These are phyloP conservation scores for Vulpes vulpes DNA, from an alignment of 2,113 vertebrate genomes.

Conservation along the genomic window DNA sequence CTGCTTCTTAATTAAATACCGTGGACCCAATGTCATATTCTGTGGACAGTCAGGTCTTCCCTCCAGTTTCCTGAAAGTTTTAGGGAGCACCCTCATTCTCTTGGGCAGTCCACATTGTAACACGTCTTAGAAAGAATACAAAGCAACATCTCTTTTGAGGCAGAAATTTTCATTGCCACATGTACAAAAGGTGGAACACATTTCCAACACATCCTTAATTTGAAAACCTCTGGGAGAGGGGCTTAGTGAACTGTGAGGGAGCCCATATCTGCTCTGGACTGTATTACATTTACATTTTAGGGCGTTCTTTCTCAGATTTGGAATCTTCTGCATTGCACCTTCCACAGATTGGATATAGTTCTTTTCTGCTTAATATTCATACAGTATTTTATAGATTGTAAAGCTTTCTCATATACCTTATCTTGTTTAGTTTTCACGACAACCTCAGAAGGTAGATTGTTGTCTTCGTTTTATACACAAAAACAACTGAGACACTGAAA, in stretches of 20 bases:
- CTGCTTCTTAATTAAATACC: background rate
- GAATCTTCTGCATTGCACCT: background rate
- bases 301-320: background rate
- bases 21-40: background rate
- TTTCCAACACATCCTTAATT: background rate
- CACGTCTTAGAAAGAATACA: background rate
- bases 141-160: background rate
- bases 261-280: background rate
- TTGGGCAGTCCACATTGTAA: background rate
- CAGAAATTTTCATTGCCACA: background rate
- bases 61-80: background rate
- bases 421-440: background rate
- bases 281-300: background rate
- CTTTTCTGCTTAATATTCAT: background rate
- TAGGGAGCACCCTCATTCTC: background rate
- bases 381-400: background rate
- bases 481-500: background rate
- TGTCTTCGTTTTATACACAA: background rate
- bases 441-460: background rate
- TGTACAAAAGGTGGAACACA: background rate
- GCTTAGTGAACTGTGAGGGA: background rate
- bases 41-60: background rate
- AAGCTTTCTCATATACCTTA: background rate
- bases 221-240: background rate
- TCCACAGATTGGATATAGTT: background rate